Conservation (phyloP, 2,797 vertebrate species). For the Typhlichthys eigenmanni region DNA sequence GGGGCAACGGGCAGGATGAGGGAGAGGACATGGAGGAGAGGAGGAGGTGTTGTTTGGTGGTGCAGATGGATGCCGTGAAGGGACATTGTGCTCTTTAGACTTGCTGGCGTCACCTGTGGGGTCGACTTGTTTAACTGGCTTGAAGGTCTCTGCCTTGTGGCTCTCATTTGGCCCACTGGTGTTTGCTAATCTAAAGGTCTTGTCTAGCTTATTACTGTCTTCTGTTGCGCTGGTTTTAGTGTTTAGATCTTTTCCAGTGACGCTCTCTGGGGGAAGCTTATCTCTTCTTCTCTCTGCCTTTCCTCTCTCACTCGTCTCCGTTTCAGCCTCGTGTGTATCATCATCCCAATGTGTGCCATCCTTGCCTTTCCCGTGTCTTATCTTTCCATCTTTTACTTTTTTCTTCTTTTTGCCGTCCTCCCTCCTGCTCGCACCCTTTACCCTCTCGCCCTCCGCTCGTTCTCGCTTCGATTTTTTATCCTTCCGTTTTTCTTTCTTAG, state of each 20-base stretch:
- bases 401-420: constrained; percentile 65
- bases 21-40: constrained; percentile 43
- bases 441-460: constrained; percentile 38
- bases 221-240: constrained; percentile 42
- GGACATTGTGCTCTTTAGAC: constrained; percentile 65
- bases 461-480: constrained; percentile 64
- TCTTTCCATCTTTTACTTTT: constrained; percentile 65
- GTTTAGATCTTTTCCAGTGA: constrained; percentile 48
- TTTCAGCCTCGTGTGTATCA: constrained; percentile 47
- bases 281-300: constrained; percentile 60
- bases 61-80: constrained; percentile 51
- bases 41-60: constrained; percentile 49
- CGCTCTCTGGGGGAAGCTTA: constrained; percentile 53
- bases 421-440: constrained; percentile 46
- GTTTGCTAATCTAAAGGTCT: constrained; percentile 42
- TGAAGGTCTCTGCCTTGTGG: constrained; percentile 48
- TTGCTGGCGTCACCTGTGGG: constrained; percentile 63
- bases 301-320: constrained; percentile 45
- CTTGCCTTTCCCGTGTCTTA: constrained; percentile 52
- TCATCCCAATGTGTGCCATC: constrained; percentile 47
- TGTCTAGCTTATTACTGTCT: constrained; percentile 45
- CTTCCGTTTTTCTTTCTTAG: constrained; percentile 66
- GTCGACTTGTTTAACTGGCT: constrained; percentile 58
- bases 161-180: constrained; percentile 44
- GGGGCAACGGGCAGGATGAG: constrained; percentile 40